A percentile compares a stretch with the other conserved stretches of the same genome.
These are phyloP conservation scores for Metopolophium dirhodum DNA, from an alignment of 1,140 invertebrate genomes.

Conservation along the genomic window DNA sequence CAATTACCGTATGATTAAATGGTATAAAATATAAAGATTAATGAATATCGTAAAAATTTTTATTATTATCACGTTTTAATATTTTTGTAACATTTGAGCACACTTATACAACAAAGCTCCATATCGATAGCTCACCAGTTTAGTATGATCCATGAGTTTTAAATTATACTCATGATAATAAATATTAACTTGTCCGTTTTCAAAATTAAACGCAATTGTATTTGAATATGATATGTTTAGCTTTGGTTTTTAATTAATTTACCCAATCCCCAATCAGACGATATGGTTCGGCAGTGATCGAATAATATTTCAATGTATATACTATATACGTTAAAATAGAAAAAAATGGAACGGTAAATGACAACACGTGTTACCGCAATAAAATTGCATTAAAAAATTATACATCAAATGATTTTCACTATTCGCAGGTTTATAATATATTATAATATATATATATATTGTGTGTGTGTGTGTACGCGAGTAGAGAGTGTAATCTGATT, in stretches of 20 bases:
- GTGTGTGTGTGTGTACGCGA: too few relatives aligned
- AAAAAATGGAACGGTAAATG: background rate
- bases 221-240: too few relatives aligned
- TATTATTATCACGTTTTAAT: background rate
- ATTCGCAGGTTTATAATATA: too few relatives aligned
- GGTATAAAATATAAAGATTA: background rate
- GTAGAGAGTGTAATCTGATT: background rate
- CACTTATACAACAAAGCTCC: background rate
- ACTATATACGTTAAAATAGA: background rate
- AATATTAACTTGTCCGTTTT: background rate
- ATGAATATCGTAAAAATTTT: background rate
- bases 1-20: too few relatives aligned
- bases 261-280: too few relatives aligned
- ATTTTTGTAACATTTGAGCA: background rate
- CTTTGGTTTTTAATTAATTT: too few relatives aligned
- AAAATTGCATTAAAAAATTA: background rate
- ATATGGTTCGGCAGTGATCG: too few relatives aligned
- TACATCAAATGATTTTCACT: background rate
- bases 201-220: background rate
- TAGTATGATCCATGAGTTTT: background rate
- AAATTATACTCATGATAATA: background rate
- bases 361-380: background rate
- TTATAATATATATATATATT: too few relatives aligned
- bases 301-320: too few relatives aligned
- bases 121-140: too few relatives aligned